A percentile compares a stretch with the other conserved stretches of the same genome.
Conservation (phyloP, 1,140 invertebrate species). For the Sycobia sp. region DNA sequence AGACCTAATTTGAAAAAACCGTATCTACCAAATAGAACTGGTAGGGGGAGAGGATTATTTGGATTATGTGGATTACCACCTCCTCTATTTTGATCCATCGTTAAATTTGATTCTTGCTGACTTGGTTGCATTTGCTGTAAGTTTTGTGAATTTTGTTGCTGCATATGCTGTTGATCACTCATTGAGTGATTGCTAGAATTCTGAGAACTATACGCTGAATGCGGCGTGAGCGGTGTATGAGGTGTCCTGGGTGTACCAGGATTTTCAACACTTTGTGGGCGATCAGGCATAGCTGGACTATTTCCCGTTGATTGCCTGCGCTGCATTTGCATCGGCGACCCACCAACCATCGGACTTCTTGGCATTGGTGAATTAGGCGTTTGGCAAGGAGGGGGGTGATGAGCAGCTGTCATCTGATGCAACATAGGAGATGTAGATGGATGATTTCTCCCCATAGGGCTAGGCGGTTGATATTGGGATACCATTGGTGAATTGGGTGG, state of each 20-base stretch:
- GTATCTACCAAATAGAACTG: constrained; percentile 59
- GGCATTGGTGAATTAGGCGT: constrained; percentile 64
- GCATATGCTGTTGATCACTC: constrained; percentile 45
- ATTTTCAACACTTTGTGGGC: constrained; percentile 66
- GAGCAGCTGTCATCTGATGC: constrained; percentile 52
- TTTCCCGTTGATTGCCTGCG: constrained; percentile 63
- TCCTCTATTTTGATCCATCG: constrained; percentile 51
- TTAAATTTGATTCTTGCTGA: constrained; percentile 40
- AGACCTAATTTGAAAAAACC: constrained; percentile 70
- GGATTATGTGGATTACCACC: constrained; percentile 63
- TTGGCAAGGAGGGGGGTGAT: constrained; percentile 53
- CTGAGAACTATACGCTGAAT: constrained; percentile 44
- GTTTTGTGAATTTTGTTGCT: constrained; percentile 45
- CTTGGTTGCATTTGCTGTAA: constrained; percentile 49
- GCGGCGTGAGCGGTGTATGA: constrained; percentile 49
- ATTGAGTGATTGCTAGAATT: constrained; percentile 49
- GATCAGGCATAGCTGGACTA: constrained; percentile 64
- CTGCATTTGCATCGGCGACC: constrained; percentile 65
- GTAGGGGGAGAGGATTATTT: constrained; percentile 62
- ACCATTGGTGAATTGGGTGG: constrained; percentile 59
- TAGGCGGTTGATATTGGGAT: constrained; percentile 58
- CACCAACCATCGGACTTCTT: constrained; percentile 61
- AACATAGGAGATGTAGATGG: constrained; percentile 59
- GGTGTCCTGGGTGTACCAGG: constrained; percentile 64
- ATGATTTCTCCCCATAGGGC: constrained; percentile 55